Conservation (phyloP, 2,113 vertebrate genomes). For the Crypturellus undulatus region DNA sequence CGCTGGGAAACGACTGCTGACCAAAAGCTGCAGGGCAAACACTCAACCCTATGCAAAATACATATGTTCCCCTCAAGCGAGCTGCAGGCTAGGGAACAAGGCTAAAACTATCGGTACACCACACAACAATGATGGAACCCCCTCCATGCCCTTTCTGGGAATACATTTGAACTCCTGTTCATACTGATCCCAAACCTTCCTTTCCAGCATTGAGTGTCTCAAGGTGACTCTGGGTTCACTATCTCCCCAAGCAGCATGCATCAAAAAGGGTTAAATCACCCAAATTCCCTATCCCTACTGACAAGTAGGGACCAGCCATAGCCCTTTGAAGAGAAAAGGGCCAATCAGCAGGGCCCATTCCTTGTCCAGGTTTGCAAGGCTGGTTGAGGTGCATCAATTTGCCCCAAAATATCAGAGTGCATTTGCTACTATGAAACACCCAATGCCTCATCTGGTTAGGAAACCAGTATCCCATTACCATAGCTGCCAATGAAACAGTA, state of each 20-base stretch:
- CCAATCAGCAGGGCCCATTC: background rate
- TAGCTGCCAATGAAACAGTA: background rate
- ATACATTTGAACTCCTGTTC: background rate
- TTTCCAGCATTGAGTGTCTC: background rate
- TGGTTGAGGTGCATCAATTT: background rate
- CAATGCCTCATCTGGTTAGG: background rate
- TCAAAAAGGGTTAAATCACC: accelerated
- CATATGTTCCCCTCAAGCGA: background rate
- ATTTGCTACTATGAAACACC: background rate
- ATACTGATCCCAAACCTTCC: background rate
- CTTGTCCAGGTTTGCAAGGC: background rate
- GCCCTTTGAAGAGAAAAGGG: background rate
- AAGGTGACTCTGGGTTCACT: background rate
- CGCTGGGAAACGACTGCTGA: background rate
- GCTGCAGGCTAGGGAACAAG: background rate
- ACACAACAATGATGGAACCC: background rate
- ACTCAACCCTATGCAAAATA: accelerated
- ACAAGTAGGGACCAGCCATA: no score
- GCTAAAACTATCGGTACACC: background rate
- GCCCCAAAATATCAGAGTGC: background rate
- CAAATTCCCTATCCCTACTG: background rate
- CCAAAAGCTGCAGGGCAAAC: background rate
- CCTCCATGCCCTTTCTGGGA: background rate
- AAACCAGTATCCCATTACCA: background rate
- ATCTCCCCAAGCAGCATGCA: background rate